phyloP scores from a whole-genome alignment of 2,888 invertebrate genomes.

The Epistrophe eligans region DNA sequence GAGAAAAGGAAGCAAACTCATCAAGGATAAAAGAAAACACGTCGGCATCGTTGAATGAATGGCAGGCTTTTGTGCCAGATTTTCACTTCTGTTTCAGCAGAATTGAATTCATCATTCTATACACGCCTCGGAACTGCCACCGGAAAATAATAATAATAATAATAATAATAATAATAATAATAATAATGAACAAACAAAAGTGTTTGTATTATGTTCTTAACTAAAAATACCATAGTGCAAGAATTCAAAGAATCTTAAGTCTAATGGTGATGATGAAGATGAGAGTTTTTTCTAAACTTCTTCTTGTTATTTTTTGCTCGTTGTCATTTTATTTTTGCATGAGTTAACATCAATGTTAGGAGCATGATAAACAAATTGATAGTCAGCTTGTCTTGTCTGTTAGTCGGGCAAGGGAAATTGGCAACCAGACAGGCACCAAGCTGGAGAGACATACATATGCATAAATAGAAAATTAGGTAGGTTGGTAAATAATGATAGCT shows the following conservation, averaged over 20 bases:
- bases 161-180: slow-evolving; percentile 47
- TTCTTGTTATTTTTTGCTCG: background rate
- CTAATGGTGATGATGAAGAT: slow-evolving; percentile 7
- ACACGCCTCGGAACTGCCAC: slow-evolving; percentile 20
- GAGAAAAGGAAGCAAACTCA: slow-evolving; percentile 2
- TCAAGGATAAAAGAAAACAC: slow-evolving; percentile 23
- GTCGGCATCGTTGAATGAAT: slow-evolving; percentile 33
- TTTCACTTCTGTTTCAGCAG: slow-evolving; percentile 53
- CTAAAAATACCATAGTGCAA: slow-evolving; percentile 28
- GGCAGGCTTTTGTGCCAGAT: slow-evolving; percentile 45
- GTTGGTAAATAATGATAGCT: no score
- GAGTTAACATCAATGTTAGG: slow-evolving; percentile 50
- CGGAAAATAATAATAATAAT: slow-evolving; percentile 35
- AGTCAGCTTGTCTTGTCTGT: slow-evolving; percentile 23
- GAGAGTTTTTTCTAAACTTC: background rate
- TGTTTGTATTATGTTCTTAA: slow-evolving; percentile 60
- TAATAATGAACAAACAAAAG: slow-evolving; percentile 54
- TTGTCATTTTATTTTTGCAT: slow-evolving; percentile 13
- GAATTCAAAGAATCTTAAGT: slow-evolving; percentile 15
- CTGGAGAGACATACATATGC: background rate
- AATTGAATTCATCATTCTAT: slow-evolving; percentile 43
- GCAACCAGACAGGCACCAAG: background rate
- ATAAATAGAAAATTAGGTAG: background rate
- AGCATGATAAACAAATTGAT: slow-evolving; percentile 52
- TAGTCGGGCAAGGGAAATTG: slow-evolving; percentile 7